Evolutionary conservation across 2,888 invertebrate species (phyloP).

Genomic region (Ornithoptera alexandrae): DNA sequence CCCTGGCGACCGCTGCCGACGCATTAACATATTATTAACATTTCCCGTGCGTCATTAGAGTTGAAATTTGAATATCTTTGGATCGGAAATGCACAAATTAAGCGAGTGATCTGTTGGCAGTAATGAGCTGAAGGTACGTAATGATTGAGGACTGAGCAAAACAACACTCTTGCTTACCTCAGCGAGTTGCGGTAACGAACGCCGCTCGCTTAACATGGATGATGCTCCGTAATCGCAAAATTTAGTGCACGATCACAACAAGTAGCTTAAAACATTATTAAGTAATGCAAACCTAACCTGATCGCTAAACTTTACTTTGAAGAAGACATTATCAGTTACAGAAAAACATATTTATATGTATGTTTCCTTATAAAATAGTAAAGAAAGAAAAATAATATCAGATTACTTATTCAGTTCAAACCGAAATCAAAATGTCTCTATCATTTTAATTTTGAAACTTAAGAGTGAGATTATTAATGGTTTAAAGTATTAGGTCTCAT

Average conservation of each 20-base stretch:
- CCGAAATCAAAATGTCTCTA: no score
- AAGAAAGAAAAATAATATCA: no score
- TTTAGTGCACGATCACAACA: not conserved
- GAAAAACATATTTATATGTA: no score
- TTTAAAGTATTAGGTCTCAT: no score
- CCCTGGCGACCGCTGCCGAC: conserved; percentile 66
- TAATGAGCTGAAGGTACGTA: conserved; percentile 77
- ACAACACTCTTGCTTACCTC: conserved; percentile 74
- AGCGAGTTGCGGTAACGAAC: conserved; percentile 61
- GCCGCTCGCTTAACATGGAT: conserved; percentile 43
- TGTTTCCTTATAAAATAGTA: no score
- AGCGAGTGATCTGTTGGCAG: conserved; percentile 76
- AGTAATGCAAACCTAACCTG: no score
- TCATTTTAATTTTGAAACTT: no score
- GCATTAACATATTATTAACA: conserved; percentile 80
- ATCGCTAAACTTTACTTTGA: no score
- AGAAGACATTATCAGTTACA: no score
- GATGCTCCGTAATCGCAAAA: conserved; percentile 37
- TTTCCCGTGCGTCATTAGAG: conserved; percentile 77
- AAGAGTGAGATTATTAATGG: no score
- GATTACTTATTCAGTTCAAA: no score
- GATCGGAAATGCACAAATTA: conserved; percentile 80
- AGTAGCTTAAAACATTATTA: no score
- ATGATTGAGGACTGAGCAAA: conserved; percentile 68
- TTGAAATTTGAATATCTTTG: conserved; percentile 78